phyloP scores from a whole-genome alignment of 1,140 invertebrate species.

The Hypothenemus hampei region DNA sequence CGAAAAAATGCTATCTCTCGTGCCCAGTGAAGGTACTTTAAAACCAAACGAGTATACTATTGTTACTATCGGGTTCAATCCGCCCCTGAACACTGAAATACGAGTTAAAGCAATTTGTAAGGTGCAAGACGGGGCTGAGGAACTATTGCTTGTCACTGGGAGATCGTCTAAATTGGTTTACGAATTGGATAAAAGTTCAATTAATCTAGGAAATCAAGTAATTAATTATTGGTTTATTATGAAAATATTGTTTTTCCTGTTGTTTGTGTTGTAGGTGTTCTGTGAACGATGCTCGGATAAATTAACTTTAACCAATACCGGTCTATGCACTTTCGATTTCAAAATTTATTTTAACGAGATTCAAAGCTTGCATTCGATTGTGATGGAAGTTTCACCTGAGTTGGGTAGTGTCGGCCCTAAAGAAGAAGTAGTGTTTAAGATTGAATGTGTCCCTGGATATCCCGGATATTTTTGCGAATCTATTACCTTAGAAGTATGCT shows the following conservation, averaged over 20 bases:
- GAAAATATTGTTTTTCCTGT: not conserved
- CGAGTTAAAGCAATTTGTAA: conserved; percentile 39
- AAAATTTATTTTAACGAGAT: conserved; percentile 4
- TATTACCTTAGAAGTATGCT: conserved; percentile 32
- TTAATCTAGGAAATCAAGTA: conserved; percentile 44
- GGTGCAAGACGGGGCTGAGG: conserved; percentile 42
- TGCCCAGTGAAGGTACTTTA: conserved; percentile 31
- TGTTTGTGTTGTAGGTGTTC: conserved; percentile 29
- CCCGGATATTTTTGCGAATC: conserved; percentile 35
- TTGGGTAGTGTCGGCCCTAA: conserved; percentile 34
- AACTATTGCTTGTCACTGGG: conserved; percentile 41
- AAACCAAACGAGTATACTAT: conserved; percentile 42
- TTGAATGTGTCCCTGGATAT: conserved; percentile 38
- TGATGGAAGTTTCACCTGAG: conserved; percentile 36
- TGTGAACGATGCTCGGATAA: conserved; percentile 31
- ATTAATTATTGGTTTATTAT: not conserved
- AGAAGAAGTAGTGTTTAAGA: conserved; percentile 30
- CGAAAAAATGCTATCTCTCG: conserved; percentile 3
- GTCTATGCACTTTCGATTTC: conserved; percentile 21
- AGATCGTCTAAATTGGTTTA: conserved; percentile 42
- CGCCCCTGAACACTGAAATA: conserved; percentile 36
- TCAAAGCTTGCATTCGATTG: conserved; percentile 3
- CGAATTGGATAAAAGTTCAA: conserved; percentile 35
- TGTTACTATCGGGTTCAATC: conserved; percentile 43
- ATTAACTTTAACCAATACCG: conserved; percentile 22